Base-by-base conservation (phyloP, 2,113 vertebrate genomes). In the Ranitomeya variabilis region DNA sequence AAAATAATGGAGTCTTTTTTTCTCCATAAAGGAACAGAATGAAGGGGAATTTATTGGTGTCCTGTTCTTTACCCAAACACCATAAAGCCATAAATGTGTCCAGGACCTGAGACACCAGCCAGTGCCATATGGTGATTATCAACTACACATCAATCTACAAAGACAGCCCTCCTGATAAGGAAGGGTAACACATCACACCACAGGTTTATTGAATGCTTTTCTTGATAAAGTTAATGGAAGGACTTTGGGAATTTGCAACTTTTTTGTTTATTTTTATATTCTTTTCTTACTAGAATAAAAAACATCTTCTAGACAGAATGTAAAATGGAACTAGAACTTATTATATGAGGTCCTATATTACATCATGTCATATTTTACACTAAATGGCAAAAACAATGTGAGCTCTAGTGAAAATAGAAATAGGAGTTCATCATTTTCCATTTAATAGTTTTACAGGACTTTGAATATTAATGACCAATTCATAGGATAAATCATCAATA, bases 31-130 rank as follows among this genome's bases (percentile, higher is more conserved):
- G 71, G 79, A 78, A 89, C 87, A 78, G 11, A 88, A 89, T 84
- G 60, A 52, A 2, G 11, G 85, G 82, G 87, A 89, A 89, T 89
- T 89, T 89, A 89, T 89, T 89, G 87, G 87, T 69, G 87, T 89
- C 76, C 87, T 89, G 87, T 89, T 85, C 81, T 89, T 67, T 78
- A 78, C 51, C 71, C 45, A 85, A 84, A 89, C 74, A 69, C 87
- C 83, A 78, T 69, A 85, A 89, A 85, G 8, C 81, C 62, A 79
- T 89, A 89, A 89, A 89, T 7, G 73, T 85, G 87, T 89, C 87
- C 80, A 19, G 23, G 18, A 6, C 57, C 45, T 66, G 10, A 55
- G 59, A 77, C 31, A 66, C 60, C 81, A 84, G 81, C 73, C 3
- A 55, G 51, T n/a, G 76, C 67, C 87, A 88, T 71, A 84, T 83